These are phyloP conservation scores for Astyanax mexicanus DNA, from an alignment of 2,797 vertebrate species.

Conservation along the genomic window DNA sequence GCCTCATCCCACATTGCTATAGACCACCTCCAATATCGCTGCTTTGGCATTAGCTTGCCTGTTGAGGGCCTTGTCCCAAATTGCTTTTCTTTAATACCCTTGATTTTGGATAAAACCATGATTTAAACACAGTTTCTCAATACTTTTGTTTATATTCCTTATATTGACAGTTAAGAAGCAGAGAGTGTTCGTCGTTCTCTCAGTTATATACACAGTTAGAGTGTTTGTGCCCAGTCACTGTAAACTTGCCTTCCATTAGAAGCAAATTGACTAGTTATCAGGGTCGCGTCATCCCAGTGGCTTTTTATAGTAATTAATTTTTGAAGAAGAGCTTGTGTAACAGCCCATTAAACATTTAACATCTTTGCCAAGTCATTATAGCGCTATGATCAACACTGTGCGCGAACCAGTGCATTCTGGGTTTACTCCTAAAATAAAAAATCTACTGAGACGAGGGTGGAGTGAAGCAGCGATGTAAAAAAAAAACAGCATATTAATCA, in stretches of 20 bases:
- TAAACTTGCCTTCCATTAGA: neutral
- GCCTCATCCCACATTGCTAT: too few relatives aligned
- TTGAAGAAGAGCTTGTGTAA: constrained; percentile 8
- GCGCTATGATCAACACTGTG: constrained; percentile 4
- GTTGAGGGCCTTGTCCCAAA: too few relatives aligned
- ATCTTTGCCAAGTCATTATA: neutral
- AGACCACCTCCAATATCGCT: too few relatives aligned
- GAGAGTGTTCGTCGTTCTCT: neutral
- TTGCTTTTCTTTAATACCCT: too few relatives aligned
- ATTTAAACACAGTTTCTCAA: too few relatives aligned
- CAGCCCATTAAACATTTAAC: constrained; percentile 5
- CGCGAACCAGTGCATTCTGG: neutral
- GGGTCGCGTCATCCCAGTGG: neutral
- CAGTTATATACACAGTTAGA: neutral
- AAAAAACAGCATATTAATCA: constrained; percentile 30
- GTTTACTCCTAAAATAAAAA: constrained; percentile 4
- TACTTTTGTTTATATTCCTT: too few relatives aligned
- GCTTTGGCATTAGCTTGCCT: too few relatives aligned
- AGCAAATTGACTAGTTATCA: neutral
- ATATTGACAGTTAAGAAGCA: too few relatives aligned
- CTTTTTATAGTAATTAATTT: constrained; percentile 8
- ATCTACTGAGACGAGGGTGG: neutral
- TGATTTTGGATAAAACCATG: too few relatives aligned
- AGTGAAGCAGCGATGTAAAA: neutral
- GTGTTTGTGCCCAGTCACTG: neutral